These are phyloP conservation scores for Adrianichthys oophorus DNA, from an alignment of 2,797 vertebrate genomes.

Conservation along the genomic window DNA sequence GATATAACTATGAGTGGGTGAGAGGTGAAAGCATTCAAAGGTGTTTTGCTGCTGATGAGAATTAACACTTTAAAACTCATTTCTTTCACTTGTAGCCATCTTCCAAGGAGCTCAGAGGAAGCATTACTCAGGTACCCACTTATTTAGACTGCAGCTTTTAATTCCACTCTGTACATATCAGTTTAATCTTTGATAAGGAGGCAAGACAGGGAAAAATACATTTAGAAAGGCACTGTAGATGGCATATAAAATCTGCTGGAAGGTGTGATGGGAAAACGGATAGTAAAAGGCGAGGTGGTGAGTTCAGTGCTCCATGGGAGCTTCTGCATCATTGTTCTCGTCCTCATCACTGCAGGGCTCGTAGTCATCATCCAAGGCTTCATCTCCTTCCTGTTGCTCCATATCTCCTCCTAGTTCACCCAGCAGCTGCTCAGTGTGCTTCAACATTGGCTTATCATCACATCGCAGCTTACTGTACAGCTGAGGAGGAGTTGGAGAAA, in stretches of 20 bases:
- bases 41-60: slow-evolving; percentile 40
- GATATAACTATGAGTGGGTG: slow-evolving; percentile 25
- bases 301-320: slow-evolving; percentile 77
- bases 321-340: slow-evolving; percentile 56
- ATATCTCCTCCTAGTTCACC: slow-evolving; percentile 74
- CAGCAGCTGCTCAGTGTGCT: slow-evolving; percentile 79
- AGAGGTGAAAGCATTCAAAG: slow-evolving; percentile 34
- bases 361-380: slow-evolving; percentile 64
- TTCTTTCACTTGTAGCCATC: slow-evolving; percentile 46
- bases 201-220: slow-evolving; percentile 30
- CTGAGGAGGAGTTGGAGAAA: slow-evolving; percentile 40
- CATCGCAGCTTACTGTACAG: slow-evolving; percentile 78
- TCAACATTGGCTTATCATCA: slow-evolving; percentile 76
- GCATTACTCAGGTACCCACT: slow-evolving; percentile 41
- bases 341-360: slow-evolving; percentile 79
- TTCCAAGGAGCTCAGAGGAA: slow-evolving; percentile 50
- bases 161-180: slow-evolving; percentile 36
- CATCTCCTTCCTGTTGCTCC: slow-evolving; percentile 58
- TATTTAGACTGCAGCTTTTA: slow-evolving; percentile 49
- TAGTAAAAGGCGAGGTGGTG: slow-evolving; percentile 16
- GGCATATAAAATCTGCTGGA: slow-evolving; percentile 6
- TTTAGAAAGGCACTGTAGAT: slow-evolving; percentile 54
- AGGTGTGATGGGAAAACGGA: slow-evolving; percentile 2
- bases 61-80: slow-evolving; percentile 48
- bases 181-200: slow-evolving; percentile 39